phyloP scores from a whole-genome alignment of 2,797 vertebrate species.

The Erpetoichthys calabaricus region DNA sequence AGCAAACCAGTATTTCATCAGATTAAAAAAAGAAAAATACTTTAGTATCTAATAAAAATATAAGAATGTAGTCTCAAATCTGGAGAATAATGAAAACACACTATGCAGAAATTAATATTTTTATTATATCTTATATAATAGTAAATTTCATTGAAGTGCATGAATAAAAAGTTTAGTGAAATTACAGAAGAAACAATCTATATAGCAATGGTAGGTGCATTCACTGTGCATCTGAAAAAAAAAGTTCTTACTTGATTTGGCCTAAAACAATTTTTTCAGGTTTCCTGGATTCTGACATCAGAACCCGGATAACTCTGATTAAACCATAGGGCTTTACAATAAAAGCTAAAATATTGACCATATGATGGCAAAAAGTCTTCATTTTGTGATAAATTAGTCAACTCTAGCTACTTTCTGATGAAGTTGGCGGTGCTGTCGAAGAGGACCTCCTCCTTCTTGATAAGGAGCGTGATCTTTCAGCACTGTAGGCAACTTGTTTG shows the following conservation, averaged over 20 bases:
- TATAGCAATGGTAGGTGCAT: conserved; percentile 59
- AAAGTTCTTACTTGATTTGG: conserved; percentile 61
- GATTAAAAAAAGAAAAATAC: too few species aligned
- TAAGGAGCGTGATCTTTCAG: conserved; percentile 79
- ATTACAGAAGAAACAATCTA: conserved; percentile 62
- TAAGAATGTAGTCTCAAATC: too few species aligned
- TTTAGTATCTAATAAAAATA: too few species aligned
- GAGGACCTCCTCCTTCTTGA: conserved; percentile 81
- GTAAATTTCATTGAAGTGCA: conserved; percentile 61
- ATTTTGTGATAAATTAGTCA: conserved; percentile 67
- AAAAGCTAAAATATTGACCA: conserved; percentile 97
- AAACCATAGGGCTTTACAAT: conserved; percentile 99
- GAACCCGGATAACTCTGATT: conserved; percentile 93
- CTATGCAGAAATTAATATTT: conserved; percentile 57
- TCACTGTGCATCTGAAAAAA: conserved; percentile 57
- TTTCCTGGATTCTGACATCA: conserved; percentile 90
- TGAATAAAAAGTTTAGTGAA: conserved; percentile 63
- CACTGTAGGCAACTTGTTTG: conserved; percentile 62
- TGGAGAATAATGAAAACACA: conserved; percentile 17
- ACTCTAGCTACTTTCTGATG: conserved; percentile 98
- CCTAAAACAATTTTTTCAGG: conserved; percentile 57
- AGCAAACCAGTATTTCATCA: too few species aligned
- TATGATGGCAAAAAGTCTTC: conserved; percentile 98
- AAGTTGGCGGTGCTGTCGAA: conserved; percentile 91
- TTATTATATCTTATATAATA: conserved; percentile 55